Base-by-base conservation (phyloP, 2,888 invertebrate species). In the Epinotia nisella region DNA sequence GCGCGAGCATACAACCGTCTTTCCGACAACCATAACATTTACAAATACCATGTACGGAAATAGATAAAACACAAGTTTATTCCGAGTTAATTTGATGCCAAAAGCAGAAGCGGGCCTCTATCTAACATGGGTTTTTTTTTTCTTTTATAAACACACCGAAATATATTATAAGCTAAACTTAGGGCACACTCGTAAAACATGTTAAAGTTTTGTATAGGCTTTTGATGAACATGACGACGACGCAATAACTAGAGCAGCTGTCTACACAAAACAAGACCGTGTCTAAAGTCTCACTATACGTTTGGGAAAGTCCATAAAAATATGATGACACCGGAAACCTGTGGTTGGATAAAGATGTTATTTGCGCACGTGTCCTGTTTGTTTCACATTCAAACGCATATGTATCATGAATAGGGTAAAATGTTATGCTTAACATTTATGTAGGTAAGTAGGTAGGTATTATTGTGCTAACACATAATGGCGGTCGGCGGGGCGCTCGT, bases 11-110 rank as follows among this genome's bases (percentile, higher is more conserved):
- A 53, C 4, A 62, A 29, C 45, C 29, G 45, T 17, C 29, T 49
- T 56, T 71, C 49, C 60, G 29, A 17, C 11, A 17, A 60, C 45
- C 41, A 55, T 29, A 29, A n/a, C 53, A 53, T 62, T 41, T 21
- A 62, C 78, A 78, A 82, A 81, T 79, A 81, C 80, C 80, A 21
- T 67, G 64, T 64, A 58, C 41, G 19, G 45, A 65, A 4, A 35
- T 41, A 53, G 39, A 39, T 24, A 59, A 11, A 21, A 56, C 11
- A 71, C 39, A 53, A 9, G 13, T 51, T 39, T 9, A 24, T 45
- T 49, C n/a, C 3, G 35, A 29, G 59, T 41, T 5, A 11, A 56
- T 56, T 24, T 56, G 0, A 5, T 56, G 4, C 15, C 56, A 24
- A 49, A 17, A 29, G 4, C 9, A 21, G 13, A 61, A 61, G 24